A percentile compares a stretch with the other conserved stretches of the same genome.
Evolutionary conservation across 2,888 invertebrate genomes (phyloP).

Genomic region (Pristionchus maxplancki): DNA sequence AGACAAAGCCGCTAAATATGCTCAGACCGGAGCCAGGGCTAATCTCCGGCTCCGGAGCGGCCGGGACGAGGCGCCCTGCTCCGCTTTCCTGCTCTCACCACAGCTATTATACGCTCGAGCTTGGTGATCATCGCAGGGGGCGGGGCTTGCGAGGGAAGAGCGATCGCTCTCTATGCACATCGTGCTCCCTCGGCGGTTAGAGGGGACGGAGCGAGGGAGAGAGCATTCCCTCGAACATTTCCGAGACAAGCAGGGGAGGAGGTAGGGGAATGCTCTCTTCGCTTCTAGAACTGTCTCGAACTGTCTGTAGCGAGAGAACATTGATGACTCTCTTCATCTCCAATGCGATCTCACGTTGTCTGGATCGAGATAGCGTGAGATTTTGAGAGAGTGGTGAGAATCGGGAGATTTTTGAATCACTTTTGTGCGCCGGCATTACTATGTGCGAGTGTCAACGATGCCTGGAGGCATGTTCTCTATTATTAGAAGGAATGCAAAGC

Average conservation of each 20-base stretch:
- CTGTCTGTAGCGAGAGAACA: neutral
- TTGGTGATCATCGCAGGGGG: neutral
- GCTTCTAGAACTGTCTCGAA: neutral
- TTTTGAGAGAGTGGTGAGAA: neutral
- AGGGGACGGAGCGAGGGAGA: neutral
- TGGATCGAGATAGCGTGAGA: neutral
- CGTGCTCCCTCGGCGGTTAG: neutral
- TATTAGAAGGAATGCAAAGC: neutral
- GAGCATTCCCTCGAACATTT: neutral
- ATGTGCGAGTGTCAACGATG: neutral
- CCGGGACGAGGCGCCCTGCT: neutral
- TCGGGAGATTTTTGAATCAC: neutral
- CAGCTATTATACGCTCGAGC: slow-evolving; percentile 1
- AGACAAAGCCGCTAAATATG: neutral
- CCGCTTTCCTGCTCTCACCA: neutral
- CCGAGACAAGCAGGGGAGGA: neutral
- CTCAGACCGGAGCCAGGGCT: neutral
- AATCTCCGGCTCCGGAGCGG: neutral
- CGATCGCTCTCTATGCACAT: neutral
- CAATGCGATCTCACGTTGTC: neutral
- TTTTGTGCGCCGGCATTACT: neutral
- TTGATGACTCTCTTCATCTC: neutral
- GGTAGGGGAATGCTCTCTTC: too few species aligned
- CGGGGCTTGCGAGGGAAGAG: neutral
- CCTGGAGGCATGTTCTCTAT: neutral